These are phyloP conservation scores for Chelonoidis abingdonii DNA, from an alignment of 2,113 vertebrate species.

Conservation along the genomic window DNA sequence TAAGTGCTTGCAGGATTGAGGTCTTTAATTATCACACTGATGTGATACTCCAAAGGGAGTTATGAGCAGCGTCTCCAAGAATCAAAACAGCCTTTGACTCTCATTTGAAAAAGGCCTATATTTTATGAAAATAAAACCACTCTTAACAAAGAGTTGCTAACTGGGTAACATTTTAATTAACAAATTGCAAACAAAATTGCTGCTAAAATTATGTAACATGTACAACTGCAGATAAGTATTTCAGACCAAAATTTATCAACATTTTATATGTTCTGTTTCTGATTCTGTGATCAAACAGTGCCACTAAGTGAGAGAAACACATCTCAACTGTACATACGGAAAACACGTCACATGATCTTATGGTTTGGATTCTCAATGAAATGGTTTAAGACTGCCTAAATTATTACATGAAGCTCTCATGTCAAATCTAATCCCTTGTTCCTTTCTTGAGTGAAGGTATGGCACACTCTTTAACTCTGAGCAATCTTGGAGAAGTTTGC, in stretches of 20 bases:
- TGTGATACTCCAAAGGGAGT: background rate
- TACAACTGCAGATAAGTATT: background rate
- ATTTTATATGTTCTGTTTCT: background rate
- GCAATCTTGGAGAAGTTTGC: background rate
- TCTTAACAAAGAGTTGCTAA: background rate
- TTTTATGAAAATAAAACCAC: background rate
- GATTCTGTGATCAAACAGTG: background rate
- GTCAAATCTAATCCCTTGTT: background rate
- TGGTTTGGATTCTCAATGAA: background rate
- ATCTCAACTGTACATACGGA: background rate
- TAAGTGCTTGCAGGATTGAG: background rate
- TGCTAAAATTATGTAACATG: background rate
- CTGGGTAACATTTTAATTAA: background rate
- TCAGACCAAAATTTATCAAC: background rate
- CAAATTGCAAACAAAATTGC: background rate
- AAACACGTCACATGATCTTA: background rate
- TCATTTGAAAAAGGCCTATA: background rate
- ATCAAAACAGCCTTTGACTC: background rate
- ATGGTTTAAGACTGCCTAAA: background rate
- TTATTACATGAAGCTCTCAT: background rate
- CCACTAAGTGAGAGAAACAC: background rate
- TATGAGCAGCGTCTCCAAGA: background rate
- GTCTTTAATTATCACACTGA: background rate
- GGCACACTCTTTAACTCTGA: background rate
- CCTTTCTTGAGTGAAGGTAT: background rate